Conservation (phyloP, 2,797 vertebrate species). For the Crocodylus rhombifer region DNA sequence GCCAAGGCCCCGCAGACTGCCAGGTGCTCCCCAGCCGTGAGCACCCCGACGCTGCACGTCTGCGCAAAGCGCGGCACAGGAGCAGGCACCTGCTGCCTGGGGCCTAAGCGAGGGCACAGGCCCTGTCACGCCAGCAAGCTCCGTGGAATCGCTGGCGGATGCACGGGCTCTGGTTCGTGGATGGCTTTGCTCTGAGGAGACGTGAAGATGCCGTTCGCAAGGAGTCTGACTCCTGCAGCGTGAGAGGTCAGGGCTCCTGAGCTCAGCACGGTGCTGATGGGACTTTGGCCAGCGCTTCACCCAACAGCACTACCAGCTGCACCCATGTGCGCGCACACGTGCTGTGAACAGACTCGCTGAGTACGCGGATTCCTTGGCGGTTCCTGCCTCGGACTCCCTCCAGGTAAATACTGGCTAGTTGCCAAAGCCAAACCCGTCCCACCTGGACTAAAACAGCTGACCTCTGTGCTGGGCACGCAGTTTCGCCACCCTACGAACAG, state of each 20-base stretch:
- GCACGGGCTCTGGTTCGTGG: neutral
- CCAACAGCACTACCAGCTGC: neutral
- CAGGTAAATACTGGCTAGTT: neutral
- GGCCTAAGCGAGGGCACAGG: neutral
- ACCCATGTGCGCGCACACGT: neutral
- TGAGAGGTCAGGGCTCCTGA: neutral
- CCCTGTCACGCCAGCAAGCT: neutral
- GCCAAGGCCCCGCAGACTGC: neutral
- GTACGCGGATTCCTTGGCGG: neutral
- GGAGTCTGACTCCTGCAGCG: neutral
- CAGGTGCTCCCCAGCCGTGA: neutral
- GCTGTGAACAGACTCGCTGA: no score
- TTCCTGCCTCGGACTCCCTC: neutral
- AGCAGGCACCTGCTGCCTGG: slow-evolving; percentile 8
- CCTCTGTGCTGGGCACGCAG: neutral
- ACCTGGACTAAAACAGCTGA: no score
- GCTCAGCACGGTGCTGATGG: neutral
- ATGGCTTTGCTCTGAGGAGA: neutral
- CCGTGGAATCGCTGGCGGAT: neutral
- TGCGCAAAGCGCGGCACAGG: neutral
- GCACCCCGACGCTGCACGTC: neutral
- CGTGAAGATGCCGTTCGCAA: neutral
- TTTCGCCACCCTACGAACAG: rapidly evolving
- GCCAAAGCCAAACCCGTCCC: neutral
- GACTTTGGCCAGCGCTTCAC: neutral